Base-by-base conservation (phyloP, 2,113 vertebrate genomes). In the Girardinichthys multiradiatus region DNA sequence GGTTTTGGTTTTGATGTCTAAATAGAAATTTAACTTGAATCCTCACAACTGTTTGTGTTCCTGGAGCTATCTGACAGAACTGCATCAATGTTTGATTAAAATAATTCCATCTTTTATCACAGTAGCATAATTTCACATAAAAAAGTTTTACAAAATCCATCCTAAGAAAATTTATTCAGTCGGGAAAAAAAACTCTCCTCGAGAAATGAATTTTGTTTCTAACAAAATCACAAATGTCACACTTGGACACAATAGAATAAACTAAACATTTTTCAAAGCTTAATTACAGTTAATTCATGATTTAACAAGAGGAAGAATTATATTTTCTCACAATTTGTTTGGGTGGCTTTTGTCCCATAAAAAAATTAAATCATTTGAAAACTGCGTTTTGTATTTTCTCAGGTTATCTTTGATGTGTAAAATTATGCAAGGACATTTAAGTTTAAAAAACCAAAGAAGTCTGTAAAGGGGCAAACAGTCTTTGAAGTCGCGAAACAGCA, bases 11-110 rank as follows among this genome's bases (percentile, higher is more conserved):
- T 33, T 71, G 28, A 77, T 12, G 19, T 76, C 66, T 68, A 26
- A 73, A 65, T 17, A 64, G 77, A 5, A 69, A 64, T 75, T 73
- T 58, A 80, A 65, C 24, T 68, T 67, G 24, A 58, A 58, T 68
- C 70, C 77, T 65, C 42, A 21, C 62, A 9, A 63, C 26, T 11
- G 57, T 26, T 60, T 71, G 45, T 67, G 65, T 70, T 60, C 61
- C 31, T 45, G 37, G 29, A 28, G 29, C 29, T 75, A 37, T n/a
- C n/a, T n/a, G n/a, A 48, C 45, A 75, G 28, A 11, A 64, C 24
- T 37, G 10, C 8, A n/a, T 8, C 21, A 54, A 54, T n/a, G 48
- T 54, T 8, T 17, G 17, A 17, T 54, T n/a, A 30, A 61, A 67
- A 80, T 33, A 71, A 51, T 9, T 72, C 76, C 57, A 24, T 75